phyloP scores from a whole-genome alignment of 2,797 vertebrate species.

The Pelobates cultripes region DNA sequence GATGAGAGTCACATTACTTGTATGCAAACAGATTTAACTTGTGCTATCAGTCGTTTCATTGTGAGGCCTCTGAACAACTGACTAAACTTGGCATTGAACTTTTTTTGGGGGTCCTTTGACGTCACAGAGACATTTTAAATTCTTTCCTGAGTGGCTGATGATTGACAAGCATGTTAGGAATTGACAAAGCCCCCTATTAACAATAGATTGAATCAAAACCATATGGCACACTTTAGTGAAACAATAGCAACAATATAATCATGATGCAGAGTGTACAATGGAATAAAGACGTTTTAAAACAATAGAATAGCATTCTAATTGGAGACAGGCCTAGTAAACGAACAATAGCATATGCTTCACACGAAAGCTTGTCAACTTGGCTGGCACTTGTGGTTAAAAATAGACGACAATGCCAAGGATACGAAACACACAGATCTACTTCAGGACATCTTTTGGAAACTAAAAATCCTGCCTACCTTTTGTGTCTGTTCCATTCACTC shows the following conservation, averaged over 20 bases:
- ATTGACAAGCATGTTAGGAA: constrained; percentile 75
- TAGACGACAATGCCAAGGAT: constrained; percentile 71
- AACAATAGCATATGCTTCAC: neutral
- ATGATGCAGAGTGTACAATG: neutral
- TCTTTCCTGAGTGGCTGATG: constrained; percentile 78
- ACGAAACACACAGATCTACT: constrained; percentile 59
- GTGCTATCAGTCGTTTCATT: constrained; percentile 71
- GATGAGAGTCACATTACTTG: constrained; percentile 57
- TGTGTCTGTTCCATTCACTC: neutral
- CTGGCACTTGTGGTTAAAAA: constrained; percentile 73
- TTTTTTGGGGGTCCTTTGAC: constrained; percentile 70
- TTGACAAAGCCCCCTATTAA: constrained; percentile 52
- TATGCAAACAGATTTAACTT: constrained; percentile 62
- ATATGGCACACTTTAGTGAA: too few relatives aligned
- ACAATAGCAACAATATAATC: too few relatives aligned
- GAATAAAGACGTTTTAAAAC: neutral
- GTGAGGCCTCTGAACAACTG: constrained; percentile 61
- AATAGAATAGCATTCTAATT: constrained; percentile 10
- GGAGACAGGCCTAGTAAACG: neutral
- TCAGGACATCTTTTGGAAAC: constrained; percentile 62
- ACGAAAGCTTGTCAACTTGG: constrained; percentile 59
- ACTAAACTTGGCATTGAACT: constrained; percentile 65
- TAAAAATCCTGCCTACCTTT: constrained; percentile 55
- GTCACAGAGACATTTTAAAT: constrained; percentile 81
- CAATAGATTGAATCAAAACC: too few relatives aligned